These are phyloP conservation scores for Sinonovacula constricta DNA, from an alignment of 1,140 invertebrate species.

Conservation along the genomic window DNA sequence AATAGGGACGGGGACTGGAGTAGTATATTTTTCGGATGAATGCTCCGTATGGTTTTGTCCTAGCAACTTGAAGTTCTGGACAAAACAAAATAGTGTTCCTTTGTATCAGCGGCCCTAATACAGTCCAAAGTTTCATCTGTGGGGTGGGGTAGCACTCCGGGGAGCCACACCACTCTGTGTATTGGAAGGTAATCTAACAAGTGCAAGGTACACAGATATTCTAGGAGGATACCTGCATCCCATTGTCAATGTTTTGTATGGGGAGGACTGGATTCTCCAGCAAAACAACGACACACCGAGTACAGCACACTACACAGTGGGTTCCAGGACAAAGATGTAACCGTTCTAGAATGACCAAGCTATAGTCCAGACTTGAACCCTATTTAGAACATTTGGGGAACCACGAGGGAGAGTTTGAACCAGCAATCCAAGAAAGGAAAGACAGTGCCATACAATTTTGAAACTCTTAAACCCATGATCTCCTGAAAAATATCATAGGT, in stretches of 20 bases:
- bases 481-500: too few species aligned
- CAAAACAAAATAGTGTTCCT: background rate
- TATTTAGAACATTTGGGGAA: too few species aligned
- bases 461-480: too few species aligned
- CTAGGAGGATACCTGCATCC: too few species aligned
- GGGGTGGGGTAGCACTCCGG: background rate
- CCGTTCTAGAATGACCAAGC: background rate
- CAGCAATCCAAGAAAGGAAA: too few species aligned
- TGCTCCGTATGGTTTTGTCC: background rate
- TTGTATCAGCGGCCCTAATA: background rate
- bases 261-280: background rate
- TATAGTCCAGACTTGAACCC: too few species aligned
- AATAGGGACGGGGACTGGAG: background rate
- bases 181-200: background rate
- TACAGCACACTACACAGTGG: background rate
- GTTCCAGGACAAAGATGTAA: background rate
- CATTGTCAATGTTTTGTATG: background rate
- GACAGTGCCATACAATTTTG: too few species aligned
- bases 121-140: background rate
- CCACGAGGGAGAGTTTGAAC: too few species aligned
- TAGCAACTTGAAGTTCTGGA: background rate
- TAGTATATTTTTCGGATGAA: background rate
- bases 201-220: background rate
- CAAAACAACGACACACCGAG: background rate
- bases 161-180: background rate